A percentile compares a stretch with the other conserved stretches of the same genome.
These are phyloP conservation scores for Mactra quadrangularis DNA, from an alignment of 1,140 invertebrate species.

Conservation along the genomic window DNA sequence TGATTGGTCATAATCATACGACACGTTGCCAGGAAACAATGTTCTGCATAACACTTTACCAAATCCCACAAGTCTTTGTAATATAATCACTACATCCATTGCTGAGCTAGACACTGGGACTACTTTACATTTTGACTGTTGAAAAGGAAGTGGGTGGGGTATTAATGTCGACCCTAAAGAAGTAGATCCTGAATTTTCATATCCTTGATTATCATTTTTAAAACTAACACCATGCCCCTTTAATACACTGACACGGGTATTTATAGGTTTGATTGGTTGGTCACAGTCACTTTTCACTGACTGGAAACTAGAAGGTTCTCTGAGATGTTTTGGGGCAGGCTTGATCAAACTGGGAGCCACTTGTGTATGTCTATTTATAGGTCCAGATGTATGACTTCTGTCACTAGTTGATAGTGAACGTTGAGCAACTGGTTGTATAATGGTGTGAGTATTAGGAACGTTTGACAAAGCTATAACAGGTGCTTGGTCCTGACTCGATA, in stretches of 20 bases:
- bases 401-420: not conserved
- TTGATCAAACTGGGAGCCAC: too few relatives aligned
- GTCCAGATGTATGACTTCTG: too few relatives aligned
- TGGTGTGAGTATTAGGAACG: not conserved
- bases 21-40: conserved; percentile 39
- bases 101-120: conserved; percentile 74
- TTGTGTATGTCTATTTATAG: too few relatives aligned
- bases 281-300: too few relatives aligned
- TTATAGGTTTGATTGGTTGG: not conserved
- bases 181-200: conserved; percentile 42
- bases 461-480: conserved; percentile 34
- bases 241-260: conserved; percentile 16
- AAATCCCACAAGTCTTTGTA: conserved; percentile 75
- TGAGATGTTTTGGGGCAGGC: too few relatives aligned
- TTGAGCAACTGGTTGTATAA: not conserved
- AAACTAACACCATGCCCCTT: not conserved
- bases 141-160: conserved; percentile 1
- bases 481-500: not conserved
- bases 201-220: not conserved
- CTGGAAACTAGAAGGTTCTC: too few relatives aligned
- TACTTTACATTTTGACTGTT: conserved; percentile 10
- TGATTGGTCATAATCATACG: conserved; percentile 46
- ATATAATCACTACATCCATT: conserved; percentile 73
- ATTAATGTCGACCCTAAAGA: conserved; percentile 26
- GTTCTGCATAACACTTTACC: conserved; percentile 67